A percentile compares a stretch with the other conserved stretches of the same genome.
These are phyloP conservation scores for Otolemur garnettii DNA, from an alignment of 2,113 vertebrate species.

Conservation along the genomic window DNA sequence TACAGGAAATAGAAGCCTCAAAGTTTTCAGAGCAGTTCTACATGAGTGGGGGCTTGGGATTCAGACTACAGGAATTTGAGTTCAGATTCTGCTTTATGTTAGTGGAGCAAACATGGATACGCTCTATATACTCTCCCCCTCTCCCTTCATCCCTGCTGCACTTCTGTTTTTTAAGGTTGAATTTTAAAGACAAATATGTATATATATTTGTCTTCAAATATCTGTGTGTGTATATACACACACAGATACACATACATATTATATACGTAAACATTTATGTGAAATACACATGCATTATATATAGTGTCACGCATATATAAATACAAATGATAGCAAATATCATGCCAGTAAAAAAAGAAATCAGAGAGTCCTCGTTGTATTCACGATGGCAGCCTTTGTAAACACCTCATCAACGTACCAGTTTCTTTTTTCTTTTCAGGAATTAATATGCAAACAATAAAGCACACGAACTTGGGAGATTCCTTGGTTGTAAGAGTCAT, in stretches of 20 bases:
- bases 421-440: not conserved
- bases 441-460: slow-evolving; percentile 46
- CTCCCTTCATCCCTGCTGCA: not conserved
- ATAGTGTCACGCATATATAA: not conserved
- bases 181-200: not conserved
- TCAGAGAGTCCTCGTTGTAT: not conserved
- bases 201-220: not conserved
- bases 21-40: not conserved
- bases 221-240: not conserved
- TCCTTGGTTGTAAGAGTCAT: slow-evolving; percentile 61
- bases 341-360: not conserved
- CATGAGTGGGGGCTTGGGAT: not conserved
- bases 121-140: not conserved
- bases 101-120: not conserved
- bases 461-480: not conserved
- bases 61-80: not conserved
- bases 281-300: not conserved
- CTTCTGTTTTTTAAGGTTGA: not conserved
- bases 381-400: not conserved
- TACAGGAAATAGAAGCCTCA: not conserved
- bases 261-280: not conserved
- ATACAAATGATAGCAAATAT: not conserved
- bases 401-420: not conserved
- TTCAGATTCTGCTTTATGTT: not conserved
- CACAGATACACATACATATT: not conserved